phyloP scores from a whole-genome alignment of 2,113 vertebrate species.

The Fukomys damarensis region DNA sequence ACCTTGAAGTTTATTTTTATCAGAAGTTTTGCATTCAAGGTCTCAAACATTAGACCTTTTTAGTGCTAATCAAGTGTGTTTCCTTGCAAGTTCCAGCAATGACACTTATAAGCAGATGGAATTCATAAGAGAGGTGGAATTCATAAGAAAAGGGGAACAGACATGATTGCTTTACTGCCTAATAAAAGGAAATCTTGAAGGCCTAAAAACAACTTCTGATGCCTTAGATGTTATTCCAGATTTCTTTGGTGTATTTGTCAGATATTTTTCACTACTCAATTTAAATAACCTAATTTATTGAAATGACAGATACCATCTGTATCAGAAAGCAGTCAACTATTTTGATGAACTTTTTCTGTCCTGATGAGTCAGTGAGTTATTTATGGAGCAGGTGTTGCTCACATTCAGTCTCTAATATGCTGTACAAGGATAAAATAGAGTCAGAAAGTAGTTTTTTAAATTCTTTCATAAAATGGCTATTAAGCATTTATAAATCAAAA shows the following conservation, averaged over 20 bases:
- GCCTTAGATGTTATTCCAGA: constrained; percentile 71
- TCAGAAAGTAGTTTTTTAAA: not conserved
- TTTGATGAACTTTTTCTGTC: constrained; percentile 70
- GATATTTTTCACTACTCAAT: constrained; percentile 67
- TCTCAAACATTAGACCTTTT: constrained; percentile 83
- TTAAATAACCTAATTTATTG: constrained; percentile 73
- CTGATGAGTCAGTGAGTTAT: constrained; percentile 74
- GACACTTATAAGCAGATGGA: constrained; percentile 72
- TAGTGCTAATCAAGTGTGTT: constrained; percentile 83
- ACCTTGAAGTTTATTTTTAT: constrained; percentile 88
- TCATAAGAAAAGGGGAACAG: not conserved
- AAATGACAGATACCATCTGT: constrained; percentile 78
- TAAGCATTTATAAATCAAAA: not conserved
- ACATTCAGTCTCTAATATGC: constrained; percentile 58
- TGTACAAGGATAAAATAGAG: constrained; percentile 18
- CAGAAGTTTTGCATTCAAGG: constrained; percentile 85
- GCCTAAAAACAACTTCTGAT: constrained; percentile 71
- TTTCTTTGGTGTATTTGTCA: constrained; percentile 73
- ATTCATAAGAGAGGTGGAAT: not conserved
- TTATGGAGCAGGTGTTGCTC: constrained; percentile 54
- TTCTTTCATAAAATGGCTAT: not conserved
- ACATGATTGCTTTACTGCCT: not conserved
- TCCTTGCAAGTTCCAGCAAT: constrained; percentile 78
- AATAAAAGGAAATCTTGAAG: constrained; percentile 79
- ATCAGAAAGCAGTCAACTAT: constrained; percentile 65